Conservation (phyloP, 1,140 invertebrate genomes). For the Notospermus geniculatus region DNA sequence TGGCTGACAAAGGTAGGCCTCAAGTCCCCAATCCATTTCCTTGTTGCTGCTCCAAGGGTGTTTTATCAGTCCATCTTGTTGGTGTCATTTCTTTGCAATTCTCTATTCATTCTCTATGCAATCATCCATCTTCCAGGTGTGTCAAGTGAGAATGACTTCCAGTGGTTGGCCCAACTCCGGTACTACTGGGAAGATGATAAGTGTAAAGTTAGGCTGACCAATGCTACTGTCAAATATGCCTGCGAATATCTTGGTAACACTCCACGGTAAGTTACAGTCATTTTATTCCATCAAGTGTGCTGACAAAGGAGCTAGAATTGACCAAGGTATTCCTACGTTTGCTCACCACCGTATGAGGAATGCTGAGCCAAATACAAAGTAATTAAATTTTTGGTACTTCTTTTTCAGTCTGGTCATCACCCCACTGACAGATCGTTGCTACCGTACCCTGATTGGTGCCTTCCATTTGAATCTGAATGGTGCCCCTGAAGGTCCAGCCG, state of each 20-base stretch:
- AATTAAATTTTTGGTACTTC: conserved; percentile 7
- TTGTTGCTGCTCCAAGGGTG: background rate
- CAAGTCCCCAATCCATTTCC: conserved; percentile 3
- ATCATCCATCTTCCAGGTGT: conserved; percentile 44
- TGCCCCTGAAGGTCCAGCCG: conserved; percentile 57
- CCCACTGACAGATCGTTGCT: conserved; percentile 55
- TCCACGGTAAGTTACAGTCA: conserved; percentile 19
- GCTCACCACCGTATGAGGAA: too few species aligned
- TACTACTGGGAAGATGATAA: conserved; percentile 57
- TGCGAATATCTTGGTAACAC: conserved; percentile 58
- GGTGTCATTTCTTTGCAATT: background rate
- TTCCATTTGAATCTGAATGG: conserved; percentile 58
- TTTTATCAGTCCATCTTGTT: conserved; percentile 1
- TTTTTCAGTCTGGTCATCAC: conserved; percentile 54
- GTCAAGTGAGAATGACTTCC: conserved; percentile 53
- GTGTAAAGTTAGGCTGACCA: conserved; percentile 50
- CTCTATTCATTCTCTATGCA: too few species aligned
- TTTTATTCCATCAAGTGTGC: background rate
- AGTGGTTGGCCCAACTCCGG: conserved; percentile 56
- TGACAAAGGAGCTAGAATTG: background rate
- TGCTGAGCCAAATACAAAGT: too few species aligned
- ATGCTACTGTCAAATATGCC: conserved; percentile 55
- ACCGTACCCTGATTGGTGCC: conserved; percentile 50
- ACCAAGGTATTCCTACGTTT: background rate
- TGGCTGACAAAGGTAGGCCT: conserved; percentile 48